Evolutionary conservation across 2,113 vertebrate species (phyloP), one percentile per base, ranked within the genome.

Genomic region (Ptilonorhynchus violaceus): DNA sequence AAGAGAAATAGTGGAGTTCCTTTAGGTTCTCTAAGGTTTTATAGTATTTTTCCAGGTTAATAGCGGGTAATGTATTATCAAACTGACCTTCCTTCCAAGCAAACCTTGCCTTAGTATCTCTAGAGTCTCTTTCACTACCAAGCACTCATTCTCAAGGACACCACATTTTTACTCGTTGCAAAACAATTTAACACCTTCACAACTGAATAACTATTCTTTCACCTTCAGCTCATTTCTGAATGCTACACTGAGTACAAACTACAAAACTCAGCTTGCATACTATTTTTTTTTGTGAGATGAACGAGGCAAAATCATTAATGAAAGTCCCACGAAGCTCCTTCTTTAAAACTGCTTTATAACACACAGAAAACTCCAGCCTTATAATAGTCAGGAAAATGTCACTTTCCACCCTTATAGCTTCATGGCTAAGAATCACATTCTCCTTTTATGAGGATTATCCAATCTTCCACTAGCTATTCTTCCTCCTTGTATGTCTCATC

Each of bases 81-180:
- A 85, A 85, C 76, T 96, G 96, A 98, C 97, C 97, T 97, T 98
- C 93, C 84, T 96, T 96, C 94, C 79, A 96, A 97, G 93, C 56
- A 97, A 97, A 92, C 13, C 10, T 93, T 96, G 76, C 73, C 85
- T 91, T 87, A 94, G 64, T 96, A 93, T 90, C 93, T 97, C 93
- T 73, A 85, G 93, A 96, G 96, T 37, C 92, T 75, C 93, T 89
- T 97, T 87, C 63, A 87, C 47, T 84, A 47, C 68, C 86, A 96
- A 93, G 28, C 37, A 70, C 80, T 96, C 74, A 62, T 96, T 96
- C 96, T 97, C 96, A 97, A 98, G 96, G 97, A 90, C 78, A n/a
- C 74, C 53, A 92, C 94, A 88, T 94, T 96, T 95, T 96, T 95
- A 93, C 91, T 97, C 70, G 96, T 93, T 94, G 79, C 85, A 88